Evolutionary conservation across 1,140 invertebrate genomes (phyloP), one percentile per base, ranked within the genome.

Genomic region (Drosophila oshimai): DNA sequence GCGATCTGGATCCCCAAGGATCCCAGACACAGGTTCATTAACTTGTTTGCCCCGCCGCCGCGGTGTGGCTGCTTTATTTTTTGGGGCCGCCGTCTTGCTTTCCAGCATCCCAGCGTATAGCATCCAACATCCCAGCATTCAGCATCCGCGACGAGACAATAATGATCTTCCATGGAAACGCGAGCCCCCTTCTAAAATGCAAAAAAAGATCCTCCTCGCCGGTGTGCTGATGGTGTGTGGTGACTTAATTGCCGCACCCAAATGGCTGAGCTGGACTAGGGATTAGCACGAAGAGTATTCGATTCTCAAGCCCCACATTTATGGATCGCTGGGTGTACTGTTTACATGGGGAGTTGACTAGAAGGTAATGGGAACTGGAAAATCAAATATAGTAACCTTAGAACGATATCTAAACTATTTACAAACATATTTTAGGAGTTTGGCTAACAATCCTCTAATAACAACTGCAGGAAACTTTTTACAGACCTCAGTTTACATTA

Each of bases 191-290:
- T 15, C 4, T 9, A 28, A n/a, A 31, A 37, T 46, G 7, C 31
- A 13, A 15, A n/a, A n/a, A n/a, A n/a, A 42, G 13, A 64, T 28
- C 18, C 51, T 42, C 3, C 24, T 24, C 34, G 13, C 18, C 46
- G 5, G 13, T 15, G 22, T 31, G 26, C 22, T 37, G 55, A 15
- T 41, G 53, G 9, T 51, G 33, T 64, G 51, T 84, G 74, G 74
- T 79, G 81, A 86, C 80, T 86, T 86, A 86, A 87, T 86, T 86
- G 80, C 81, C 80, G 75, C 80, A 86, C 80, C 80, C 80, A 80
- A 72, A 24, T 47, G 62, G 69, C 50, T 71, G 58, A 41, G 58
- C 57, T 29, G 58, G 42, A 49, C 57, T 50, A 71, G 41, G 69
- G 81, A 73, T 81, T 87, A 86, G 71, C 71, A 58, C 55, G 67